phyloP scores from a whole-genome alignment of 2,888 invertebrate species.

The Panzeria rudis region DNA sequence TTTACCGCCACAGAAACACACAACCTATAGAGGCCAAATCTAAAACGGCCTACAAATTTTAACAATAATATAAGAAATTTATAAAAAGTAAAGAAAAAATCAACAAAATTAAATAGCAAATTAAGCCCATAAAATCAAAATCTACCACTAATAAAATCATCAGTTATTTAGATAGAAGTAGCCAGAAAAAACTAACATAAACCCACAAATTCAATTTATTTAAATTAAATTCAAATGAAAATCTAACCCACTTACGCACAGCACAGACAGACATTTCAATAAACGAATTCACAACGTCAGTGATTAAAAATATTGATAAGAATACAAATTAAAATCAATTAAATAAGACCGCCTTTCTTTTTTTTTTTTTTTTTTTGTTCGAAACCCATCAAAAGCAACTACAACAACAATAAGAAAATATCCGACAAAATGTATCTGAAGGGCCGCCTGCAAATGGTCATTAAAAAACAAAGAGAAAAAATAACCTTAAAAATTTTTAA shows the following conservation, averaged over 20 bases:
- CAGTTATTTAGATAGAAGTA: constrained; percentile 7
- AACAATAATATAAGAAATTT: not conserved
- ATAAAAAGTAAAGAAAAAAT: constrained; percentile 36
- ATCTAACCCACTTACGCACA: constrained; percentile 41
- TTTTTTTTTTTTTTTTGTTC: constrained; percentile 33
- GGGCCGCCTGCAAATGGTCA: constrained; percentile 28
- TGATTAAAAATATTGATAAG: constrained; percentile 68
- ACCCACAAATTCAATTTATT: constrained; percentile 56
- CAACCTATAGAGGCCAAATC: constrained; percentile 20
- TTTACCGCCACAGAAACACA: constrained; percentile 46
- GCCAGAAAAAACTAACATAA: not conserved
- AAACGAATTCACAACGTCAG: constrained; percentile 65
- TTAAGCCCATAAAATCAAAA: constrained; percentile 10
- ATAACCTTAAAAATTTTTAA: constrained; percentile 19
- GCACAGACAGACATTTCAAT: constrained; percentile 64
- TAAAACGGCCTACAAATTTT: constrained; percentile 35
- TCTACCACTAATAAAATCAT: constrained; percentile 11
- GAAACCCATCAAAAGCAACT: constrained; percentile 10
- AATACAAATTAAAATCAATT: constrained; percentile 65
- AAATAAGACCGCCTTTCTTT: constrained; percentile 58
- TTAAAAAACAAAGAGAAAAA: not conserved
- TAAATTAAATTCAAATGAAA: constrained; percentile 70
- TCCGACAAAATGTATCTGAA: constrained; percentile 27
- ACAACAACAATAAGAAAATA: constrained; percentile 19
- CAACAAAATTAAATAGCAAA: constrained; percentile 17